Percentiles rank a stretch among this genome's conserved stretches.
These are phyloP conservation scores for Rhineura floridana DNA, from an alignment of 2,113 vertebrate genomes.

Conservation along the genomic window DNA sequence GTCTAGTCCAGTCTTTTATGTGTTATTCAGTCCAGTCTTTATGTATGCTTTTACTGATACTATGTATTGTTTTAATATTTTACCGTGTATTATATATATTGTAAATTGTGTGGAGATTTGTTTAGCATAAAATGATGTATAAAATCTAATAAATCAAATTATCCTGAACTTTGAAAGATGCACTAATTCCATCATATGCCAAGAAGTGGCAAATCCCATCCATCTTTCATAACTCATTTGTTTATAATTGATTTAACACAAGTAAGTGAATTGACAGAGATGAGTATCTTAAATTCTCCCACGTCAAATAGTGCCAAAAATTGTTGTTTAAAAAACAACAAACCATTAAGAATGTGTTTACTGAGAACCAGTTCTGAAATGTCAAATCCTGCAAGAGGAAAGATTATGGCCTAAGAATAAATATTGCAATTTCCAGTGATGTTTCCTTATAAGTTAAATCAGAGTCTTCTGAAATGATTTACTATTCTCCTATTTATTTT, in stretches of 20 bases:
- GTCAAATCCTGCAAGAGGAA: conserved; percentile 46
- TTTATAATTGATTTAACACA: conserved; percentile 49
- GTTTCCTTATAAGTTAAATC: conserved; percentile 72
- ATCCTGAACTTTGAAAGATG: not conserved
- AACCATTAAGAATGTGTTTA: conserved; percentile 70
- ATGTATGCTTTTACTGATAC: no score
- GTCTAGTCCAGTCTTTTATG: no score
- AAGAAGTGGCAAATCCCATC: not conserved
- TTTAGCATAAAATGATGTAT: no score
- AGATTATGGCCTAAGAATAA: conserved; percentile 55
- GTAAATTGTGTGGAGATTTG: no score
- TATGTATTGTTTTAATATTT: no score
- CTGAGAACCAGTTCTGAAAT: conserved; percentile 50
- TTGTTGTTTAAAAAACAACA: conserved; percentile 55
- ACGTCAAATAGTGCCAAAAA: conserved; percentile 56
- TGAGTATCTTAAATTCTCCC: conserved; percentile 53
- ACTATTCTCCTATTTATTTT: conserved; percentile 55
- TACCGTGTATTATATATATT: no score
- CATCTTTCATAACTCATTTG: conserved; percentile 26
- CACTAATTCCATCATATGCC: not conserved
- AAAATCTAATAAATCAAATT: no score
- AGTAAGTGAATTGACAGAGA: conserved; percentile 54
- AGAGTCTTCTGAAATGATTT: conserved; percentile 71
- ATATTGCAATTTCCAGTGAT: conserved; percentile 63
- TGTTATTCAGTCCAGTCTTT: conserved; percentile 17